Base-by-base conservation (phyloP, 1,140 invertebrate species). In the Drosophila neocordata region DNA sequence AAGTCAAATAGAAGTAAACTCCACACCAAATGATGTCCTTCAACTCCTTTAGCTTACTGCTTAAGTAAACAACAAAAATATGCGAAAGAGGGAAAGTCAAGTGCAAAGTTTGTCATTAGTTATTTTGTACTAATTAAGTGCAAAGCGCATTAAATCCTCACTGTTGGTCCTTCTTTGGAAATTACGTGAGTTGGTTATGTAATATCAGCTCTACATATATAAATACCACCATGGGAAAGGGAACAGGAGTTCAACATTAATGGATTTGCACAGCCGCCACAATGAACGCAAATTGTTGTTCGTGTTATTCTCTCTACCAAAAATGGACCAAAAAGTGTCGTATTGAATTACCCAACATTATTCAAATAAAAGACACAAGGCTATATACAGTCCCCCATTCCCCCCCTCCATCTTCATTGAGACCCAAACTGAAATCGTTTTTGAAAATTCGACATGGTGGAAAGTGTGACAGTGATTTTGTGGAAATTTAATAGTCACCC, bases 61-160 rank as follows among this genome's bases (percentile, higher is more conserved):
- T 52, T 55, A 38, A 73, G 13, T 65, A 55, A 73, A 34, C 56
- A 34, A 31, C 27, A 31, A 51, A n/a, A 73, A 53, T 20, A 9
- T 27, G 34, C 27, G 27, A 31, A 31, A 31, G 8, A 22, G 55
- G 22, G 18, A 20, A 27, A 12, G 37, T 51, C 44, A 38, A 75
- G 64, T 75, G 71, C 58, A 63, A 75, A 75, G 64, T 75, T 76
- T 75, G 72, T 75, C 72, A 75, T 75, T 75, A 75, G 65, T 75
- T 75, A 69, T 56, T 75, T 63, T 61, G 72, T 65, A 55, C 65
- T 76, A 75, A 76, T 76, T 76, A 75, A 69, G 73, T 75, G 72
- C 65, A 75, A 75, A 75, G 41, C 73, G 35, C 52, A 41, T 61
- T 61, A 61, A 61, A 61, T 18, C 31, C 31, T 20, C 18, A 13